Evolutionary conservation across 2,113 vertebrate species (phyloP), one percentile per base, ranked within the genome.

Genomic region (human): DNA sequence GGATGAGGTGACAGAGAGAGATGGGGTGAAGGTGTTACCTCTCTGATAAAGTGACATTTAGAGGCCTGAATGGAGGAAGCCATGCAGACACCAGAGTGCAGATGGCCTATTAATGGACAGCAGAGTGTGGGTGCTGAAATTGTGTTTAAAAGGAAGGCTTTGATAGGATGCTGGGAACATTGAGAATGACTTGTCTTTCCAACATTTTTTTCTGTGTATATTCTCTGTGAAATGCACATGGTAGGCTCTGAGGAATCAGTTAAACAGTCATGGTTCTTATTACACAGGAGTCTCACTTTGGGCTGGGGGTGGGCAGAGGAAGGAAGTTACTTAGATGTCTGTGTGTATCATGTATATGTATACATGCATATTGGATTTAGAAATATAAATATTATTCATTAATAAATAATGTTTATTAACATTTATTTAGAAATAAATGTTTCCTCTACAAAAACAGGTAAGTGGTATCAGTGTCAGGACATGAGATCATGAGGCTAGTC

Each of bases 401-500:
- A 20, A 55, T 55, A 55, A 55, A 20, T 55, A 52, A 6, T 52
- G 52, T 20, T 55, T 55, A 55, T 20, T 55, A 55, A 55, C 52
- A 55, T 55, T 55, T 55, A 30, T 84, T 92, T 79, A 94, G 87
- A 64, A 64, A 64, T 64, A 89, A 95, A 86, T 43, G 40, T 45
- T 90, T 91, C 94, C 13, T 72, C 50, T 66, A 70, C 7, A 78
- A 78, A 89, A 78, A 79, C 3, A 94, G 75, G 76, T 57, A 66
- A 79, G 38, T 92, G 95, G 78, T 97, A 96, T 94, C 93, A 8
- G 0, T 78, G 40, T 80, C 70, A 81, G 93, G 64, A 92, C 32
- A 76, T 0, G 84, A 94, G 90, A 98, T 84, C 83, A 97, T 52
- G 95, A 98, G 98, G 97, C 93, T 86, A 87, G 93, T 94, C 98